Evolutionary conservation across 2,888 invertebrate genomes (phyloP).

Genomic region (Platynereis dumerilii): DNA sequence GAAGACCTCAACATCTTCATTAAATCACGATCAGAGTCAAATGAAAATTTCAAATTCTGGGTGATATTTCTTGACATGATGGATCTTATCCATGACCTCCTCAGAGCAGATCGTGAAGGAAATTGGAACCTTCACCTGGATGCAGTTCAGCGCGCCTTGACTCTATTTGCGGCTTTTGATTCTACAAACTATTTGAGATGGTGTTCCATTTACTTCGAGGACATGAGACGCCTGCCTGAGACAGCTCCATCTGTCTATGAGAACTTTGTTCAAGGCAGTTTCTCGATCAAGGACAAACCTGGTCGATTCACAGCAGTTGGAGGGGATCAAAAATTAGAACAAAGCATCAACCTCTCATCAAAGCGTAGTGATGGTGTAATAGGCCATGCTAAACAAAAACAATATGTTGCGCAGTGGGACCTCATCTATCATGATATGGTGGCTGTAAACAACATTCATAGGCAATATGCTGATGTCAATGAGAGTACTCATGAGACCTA

Average conservation of each 20-base stretch:
- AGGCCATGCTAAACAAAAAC: conserved; percentile 19
- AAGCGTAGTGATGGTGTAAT: conserved; percentile 15
- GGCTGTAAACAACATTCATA: conserved; percentile 19
- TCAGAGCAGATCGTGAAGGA: conserved; percentile 18
- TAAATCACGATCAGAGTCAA: background rate
- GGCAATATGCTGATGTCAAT: conserved; percentile 8
- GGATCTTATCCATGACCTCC: conserved; percentile 9
- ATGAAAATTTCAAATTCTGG: conserved; percentile 19
- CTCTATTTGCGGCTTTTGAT: conserved; percentile 5
- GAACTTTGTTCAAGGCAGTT: no score
- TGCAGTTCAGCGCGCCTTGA: conserved; percentile 15
- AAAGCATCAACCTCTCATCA: conserved; percentile 14
- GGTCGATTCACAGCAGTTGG: conserved; percentile 11
- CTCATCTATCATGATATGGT: conserved; percentile 22
- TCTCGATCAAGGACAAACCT: no score
- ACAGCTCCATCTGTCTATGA: conserved; percentile 21
- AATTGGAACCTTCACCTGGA: conserved; percentile 18
- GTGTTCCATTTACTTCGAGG: conserved; percentile 17
- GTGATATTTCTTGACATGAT: conserved; percentile 14
- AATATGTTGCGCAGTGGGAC: conserved; percentile 20
- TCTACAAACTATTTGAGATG: no score
- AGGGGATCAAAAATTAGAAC: conserved; percentile 6
- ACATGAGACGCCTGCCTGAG: conserved; percentile 17
- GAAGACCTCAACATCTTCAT: conserved; percentile 9
- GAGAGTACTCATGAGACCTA: conserved; percentile 10